Conservation (phyloP, 2,113 vertebrate genomes). For the Crotalus tigris region DNA sequence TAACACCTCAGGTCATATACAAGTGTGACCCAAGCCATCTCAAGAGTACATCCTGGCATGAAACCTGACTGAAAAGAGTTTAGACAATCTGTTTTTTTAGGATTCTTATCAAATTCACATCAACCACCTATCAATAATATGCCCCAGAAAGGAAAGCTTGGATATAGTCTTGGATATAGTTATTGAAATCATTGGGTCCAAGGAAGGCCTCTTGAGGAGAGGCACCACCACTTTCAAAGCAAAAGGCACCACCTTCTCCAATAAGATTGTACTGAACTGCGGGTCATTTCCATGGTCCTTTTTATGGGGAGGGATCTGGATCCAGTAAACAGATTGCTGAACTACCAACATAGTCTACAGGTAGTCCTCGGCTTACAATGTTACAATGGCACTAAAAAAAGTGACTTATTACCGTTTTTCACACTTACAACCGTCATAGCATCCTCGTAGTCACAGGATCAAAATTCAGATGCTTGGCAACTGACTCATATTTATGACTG, state of each 20-base stretch:
- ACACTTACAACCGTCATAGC: neutral
- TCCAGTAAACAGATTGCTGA: neutral
- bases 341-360: neutral
- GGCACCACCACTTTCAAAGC: neutral
- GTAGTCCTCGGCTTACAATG: neutral
- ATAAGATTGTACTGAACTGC: neutral
- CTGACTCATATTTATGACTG: neutral
- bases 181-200: neutral
- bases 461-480: neutral
- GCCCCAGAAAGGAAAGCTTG: neutral
- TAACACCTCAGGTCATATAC: neutral
- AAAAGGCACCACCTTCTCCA: neutral
- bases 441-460: too few relatives aligned
- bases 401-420: neutral
- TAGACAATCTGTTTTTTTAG: neutral
- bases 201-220: neutral
- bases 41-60: neutral
- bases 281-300: neutral
- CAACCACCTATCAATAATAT: neutral
- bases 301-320: neutral
- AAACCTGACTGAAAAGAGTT: neutral
- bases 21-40: neutral
- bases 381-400: neutral
- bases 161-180: neutral
- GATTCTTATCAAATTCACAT: neutral